A percentile compares a stretch with the other conserved stretches of the same genome.
Conservation (phyloP, 2,888 invertebrate genomes). For the Drosophila meridiana region DNA sequence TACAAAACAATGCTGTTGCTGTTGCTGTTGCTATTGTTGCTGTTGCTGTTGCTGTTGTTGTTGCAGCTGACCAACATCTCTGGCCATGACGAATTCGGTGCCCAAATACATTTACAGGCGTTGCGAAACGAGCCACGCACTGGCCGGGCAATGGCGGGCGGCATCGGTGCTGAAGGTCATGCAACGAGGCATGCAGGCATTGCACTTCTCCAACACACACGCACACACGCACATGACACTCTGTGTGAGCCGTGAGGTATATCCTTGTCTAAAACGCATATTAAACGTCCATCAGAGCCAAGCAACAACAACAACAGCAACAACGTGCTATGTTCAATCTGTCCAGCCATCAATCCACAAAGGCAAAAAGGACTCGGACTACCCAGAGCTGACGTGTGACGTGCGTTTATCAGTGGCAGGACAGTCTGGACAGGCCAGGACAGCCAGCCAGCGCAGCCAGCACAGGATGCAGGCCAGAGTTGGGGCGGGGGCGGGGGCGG, state of each 20-base stretch:
- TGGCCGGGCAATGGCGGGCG: constrained; percentile 9
- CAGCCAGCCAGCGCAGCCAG: constrained; percentile 19
- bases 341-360: constrained; percentile 69
- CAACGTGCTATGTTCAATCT: constrained; percentile 63
- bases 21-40: constrained; percentile 17
- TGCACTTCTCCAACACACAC: constrained; percentile 29
- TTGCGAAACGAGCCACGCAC: constrained; percentile 68
- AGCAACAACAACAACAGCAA: constrained; percentile 17
- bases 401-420: constrained; percentile 76
- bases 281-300: constrained; percentile 69
- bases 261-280: constrained; percentile 73
- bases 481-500: neutral
- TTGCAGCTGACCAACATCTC: constrained; percentile 45
- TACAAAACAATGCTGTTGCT: constrained; percentile 61
- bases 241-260: constrained; percentile 11
- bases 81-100: constrained; percentile 71
- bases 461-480: neutral
- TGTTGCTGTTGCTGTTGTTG: constrained; percentile 27
- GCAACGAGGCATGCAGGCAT: constrained; percentile 38
- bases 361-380: constrained; percentile 52
- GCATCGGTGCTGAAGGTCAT: constrained; percentile 36
- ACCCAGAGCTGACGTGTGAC: constrained; percentile 69
- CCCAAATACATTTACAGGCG: constrained; percentile 66
- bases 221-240: constrained; percentile 10
- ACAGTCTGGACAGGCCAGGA: constrained; percentile 31